These are phyloP conservation scores for Cetonia aurata DNA, from an alignment of 2,888 invertebrate species.

Conservation along the genomic window DNA sequence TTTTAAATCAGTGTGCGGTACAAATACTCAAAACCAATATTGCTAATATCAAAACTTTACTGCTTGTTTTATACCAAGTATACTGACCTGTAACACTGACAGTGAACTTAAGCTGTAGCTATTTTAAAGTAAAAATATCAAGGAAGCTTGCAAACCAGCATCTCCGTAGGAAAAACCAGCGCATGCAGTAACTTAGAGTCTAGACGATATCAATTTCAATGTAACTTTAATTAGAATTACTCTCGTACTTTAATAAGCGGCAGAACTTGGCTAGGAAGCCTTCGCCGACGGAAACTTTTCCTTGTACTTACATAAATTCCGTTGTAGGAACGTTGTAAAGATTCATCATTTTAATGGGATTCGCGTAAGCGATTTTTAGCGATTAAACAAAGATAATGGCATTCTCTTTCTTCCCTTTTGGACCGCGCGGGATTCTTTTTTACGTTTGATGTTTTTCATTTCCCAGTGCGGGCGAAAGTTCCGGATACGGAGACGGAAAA, in stretches of 20 bases:
- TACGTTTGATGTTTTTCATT: not conserved
- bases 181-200: not conserved
- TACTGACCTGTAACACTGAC: no score
- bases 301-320: not conserved
- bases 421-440: not conserved
- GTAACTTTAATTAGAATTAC: constrained; percentile 24
- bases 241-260: constrained; percentile 1
- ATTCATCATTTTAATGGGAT: constrained; percentile 32
- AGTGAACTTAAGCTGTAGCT: no score
- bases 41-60: no score
- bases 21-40: no score
- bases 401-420: not conserved
- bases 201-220: constrained; percentile 36
- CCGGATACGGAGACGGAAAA: not conserved
- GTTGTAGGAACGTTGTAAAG: not conserved
- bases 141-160: no score
- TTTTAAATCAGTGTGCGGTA: no score
- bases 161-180: no score
- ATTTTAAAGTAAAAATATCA: no score
- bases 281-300: not conserved
- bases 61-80: no score
- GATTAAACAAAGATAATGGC: constrained; percentile 12
- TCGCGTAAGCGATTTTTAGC: constrained; percentile 20
- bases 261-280: not conserved
- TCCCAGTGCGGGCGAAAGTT: not conserved